Base-by-base conservation (phyloP, 92 coral and sea anemone species). In the Umimayanthus kanabou region DNA sequence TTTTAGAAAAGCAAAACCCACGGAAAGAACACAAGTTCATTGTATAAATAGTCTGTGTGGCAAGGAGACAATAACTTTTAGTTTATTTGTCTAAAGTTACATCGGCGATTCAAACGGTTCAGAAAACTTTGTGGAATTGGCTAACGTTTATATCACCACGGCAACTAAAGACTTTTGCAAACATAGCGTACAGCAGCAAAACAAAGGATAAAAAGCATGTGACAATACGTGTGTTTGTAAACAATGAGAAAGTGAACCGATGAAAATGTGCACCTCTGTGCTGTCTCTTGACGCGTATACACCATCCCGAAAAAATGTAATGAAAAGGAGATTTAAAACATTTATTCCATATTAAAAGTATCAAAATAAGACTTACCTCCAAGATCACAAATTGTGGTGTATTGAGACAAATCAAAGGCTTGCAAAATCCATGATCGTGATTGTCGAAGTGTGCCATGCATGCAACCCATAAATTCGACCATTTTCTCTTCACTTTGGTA, bases 401-500 rank as follows among this genome's bases (percentile, higher is more conserved):
- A 88, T 33, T 42, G 53, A 14, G 80, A 80, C 39, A 88, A 74
- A 42, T 88, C 90, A 81, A 88, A 88, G 13, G 90, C 80, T 50
- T 57, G 30, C 25, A 81, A 37, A 4, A 88, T 77, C 79, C 86
- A 76, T 8, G 50, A 53, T 50, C 90, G 80, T 13, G 86, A 80
- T 20, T 80, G 87, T 6, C 85, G 87, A 20, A 84, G 85, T 37
- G 90, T 80, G 4, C 90, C 87, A 61, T 88, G 90, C 90, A 88
- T 88, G 23, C 87, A 83, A 5, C 87, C 87, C 58, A 78, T 80
- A 65, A 88, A 88, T 42, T 76, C 74, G 6, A 88, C 9, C 69
- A 74, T 42, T 61, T 80, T 84, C 73, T 88, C 90, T 40, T 88
- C 73, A 74, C 40, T 88, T 40, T 67, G 61, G 40, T 81, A 88